phyloP scores from a whole-genome alignment of 1,140 invertebrate genomes.

The Gonatopus flavifemur region DNA sequence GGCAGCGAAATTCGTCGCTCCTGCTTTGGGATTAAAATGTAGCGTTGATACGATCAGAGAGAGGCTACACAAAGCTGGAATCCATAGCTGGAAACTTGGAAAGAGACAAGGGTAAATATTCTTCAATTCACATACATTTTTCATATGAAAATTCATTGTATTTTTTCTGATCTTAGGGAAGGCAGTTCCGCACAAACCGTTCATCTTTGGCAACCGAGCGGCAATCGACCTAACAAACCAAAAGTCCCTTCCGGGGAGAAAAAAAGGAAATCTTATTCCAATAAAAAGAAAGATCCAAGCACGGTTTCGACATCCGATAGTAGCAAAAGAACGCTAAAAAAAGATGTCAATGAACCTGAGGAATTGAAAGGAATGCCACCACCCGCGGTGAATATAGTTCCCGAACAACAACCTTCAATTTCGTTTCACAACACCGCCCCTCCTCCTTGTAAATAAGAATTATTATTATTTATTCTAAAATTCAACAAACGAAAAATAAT shows the following conservation, averaged over 20 bases:
- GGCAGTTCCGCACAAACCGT: conserved; percentile 54
- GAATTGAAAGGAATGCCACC: conserved; percentile 22
- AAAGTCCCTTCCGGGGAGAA: conserved; percentile 40
- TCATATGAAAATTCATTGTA: not conserved
- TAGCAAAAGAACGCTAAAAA: conserved; percentile 18
- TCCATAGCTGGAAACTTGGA: conserved; percentile 56
- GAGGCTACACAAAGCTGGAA: conserved; percentile 54
- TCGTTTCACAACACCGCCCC: conserved; percentile 35
- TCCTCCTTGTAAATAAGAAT: conserved; percentile 16
- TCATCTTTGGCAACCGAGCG: conserved; percentile 55
- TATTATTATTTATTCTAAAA: not conserved
- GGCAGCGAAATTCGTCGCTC: conserved; percentile 53
- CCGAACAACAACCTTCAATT: conserved; percentile 25
- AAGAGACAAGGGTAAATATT: conserved; percentile 51
- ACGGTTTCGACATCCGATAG: conserved; percentile 1
- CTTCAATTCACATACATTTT: not conserved
- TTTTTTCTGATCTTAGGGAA: conserved; percentile 40
- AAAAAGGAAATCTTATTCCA: conserved; percentile 30
- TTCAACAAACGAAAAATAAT: conserved; percentile 4
- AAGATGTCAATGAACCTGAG: conserved; percentile 24
- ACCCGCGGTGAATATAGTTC: conserved; percentile 27
- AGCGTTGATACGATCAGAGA: conserved; percentile 55
- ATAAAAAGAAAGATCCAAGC: conserved; percentile 31
- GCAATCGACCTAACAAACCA: conserved; percentile 50
- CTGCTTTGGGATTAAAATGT: conserved; percentile 52